These are phyloP conservation scores for Podarcis raffonei DNA, from an alignment of 2,113 vertebrate species.

Conservation along the genomic window DNA sequence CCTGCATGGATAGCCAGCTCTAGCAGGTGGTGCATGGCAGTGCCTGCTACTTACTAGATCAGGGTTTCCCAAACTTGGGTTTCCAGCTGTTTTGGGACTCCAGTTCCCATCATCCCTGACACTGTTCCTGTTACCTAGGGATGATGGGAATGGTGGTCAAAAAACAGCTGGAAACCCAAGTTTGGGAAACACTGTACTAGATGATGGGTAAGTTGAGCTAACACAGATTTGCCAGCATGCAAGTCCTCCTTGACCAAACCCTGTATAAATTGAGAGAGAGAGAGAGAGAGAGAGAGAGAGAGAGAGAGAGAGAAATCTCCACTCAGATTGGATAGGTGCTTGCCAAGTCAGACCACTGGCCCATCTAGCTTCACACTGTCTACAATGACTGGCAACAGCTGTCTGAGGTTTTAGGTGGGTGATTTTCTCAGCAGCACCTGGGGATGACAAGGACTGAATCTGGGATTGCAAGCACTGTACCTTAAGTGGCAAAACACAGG, in stretches of 20 bases:
- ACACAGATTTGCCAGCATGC: not conserved
- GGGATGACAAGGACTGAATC: not conserved
- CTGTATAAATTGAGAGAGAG: not conserved
- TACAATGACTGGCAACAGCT: not conserved
- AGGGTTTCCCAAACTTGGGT: too few relatives aligned
- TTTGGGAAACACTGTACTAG: not conserved
- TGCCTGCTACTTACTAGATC: not conserved
- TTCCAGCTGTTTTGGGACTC: too few relatives aligned
- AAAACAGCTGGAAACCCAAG: too few relatives aligned
- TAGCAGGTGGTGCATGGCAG: too few relatives aligned
- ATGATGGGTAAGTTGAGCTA: not conserved
- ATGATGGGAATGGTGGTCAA: too few relatives aligned
- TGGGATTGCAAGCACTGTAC: conserved; percentile 69
- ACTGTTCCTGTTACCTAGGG: too few relatives aligned
- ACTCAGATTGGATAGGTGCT: not conserved
- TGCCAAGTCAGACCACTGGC: not conserved
- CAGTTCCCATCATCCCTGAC: too few relatives aligned
- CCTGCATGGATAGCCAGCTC: too few relatives aligned
- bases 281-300: too few relatives aligned
- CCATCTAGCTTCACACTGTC: not conserved
- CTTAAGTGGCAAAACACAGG: conserved; percentile 95
- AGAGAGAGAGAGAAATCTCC: not conserved
- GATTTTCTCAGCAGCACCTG: not conserved
- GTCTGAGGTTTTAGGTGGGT: not conserved
- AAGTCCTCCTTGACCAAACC: not conserved